Evolutionary conservation across 2,113 vertebrate genomes (phyloP).

Genomic region (Muntiacus muntjak): DNA sequence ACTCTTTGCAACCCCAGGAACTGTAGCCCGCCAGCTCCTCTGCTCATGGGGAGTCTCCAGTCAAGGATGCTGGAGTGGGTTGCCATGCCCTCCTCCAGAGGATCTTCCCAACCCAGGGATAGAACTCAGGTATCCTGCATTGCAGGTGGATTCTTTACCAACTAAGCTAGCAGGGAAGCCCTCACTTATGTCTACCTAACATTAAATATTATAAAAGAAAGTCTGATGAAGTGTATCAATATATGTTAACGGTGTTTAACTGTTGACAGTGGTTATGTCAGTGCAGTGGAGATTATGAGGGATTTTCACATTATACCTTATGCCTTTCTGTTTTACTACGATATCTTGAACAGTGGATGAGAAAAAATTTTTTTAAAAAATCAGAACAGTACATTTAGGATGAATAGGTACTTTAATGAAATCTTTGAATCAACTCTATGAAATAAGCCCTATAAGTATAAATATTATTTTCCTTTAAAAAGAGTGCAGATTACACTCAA

Average conservation of each 20-base stretch:
- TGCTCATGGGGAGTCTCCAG: neutral
- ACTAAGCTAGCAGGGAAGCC: neutral
- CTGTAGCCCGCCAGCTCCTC: neutral
- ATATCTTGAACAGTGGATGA: neutral
- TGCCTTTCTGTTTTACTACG: neutral
- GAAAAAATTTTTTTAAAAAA: neutral
- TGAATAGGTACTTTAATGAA: neutral
- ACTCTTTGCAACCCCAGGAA: neutral
- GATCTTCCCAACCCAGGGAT: neutral
- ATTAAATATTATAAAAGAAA: neutral
- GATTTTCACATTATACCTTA: neutral
- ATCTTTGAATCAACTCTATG: neutral
- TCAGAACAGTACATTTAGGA: neutral
- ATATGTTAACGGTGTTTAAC: neutral
- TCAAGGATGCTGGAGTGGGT: neutral
- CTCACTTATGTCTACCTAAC: neutral
- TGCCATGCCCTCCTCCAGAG: neutral
- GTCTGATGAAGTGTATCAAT: neutral
- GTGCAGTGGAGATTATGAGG: neutral
- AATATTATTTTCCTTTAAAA: neutral
- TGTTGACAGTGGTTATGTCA: neutral
- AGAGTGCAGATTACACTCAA: neutral
- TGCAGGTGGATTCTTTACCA: neutral
- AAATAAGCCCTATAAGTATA: neutral
- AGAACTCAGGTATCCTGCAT: accelerated